Conservation (phyloP, 2,113 vertebrate species). For the Caloenas nicobarica region DNA sequence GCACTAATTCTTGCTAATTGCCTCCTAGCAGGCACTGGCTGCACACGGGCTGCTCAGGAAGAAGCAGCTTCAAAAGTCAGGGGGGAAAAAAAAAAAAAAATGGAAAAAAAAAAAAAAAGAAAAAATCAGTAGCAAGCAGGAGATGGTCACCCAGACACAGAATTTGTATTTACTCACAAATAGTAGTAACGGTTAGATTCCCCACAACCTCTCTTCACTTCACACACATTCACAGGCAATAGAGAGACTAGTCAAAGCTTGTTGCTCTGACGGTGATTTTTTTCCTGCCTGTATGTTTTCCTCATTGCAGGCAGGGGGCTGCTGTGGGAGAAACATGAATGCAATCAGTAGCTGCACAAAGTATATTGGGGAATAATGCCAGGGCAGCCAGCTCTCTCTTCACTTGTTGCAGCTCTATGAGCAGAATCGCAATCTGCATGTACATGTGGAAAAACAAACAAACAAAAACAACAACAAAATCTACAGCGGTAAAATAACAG, state of each 20-base stretch:
- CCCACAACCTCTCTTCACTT: neutral
- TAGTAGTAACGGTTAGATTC: neutral
- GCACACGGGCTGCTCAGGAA: neutral
- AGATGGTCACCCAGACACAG: neutral
- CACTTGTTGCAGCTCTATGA: slow-evolving; percentile 5
- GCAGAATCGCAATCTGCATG: neutral
- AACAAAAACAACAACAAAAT: neutral
- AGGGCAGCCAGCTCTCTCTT: neutral
- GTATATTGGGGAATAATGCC: neutral
- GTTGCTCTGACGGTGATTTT: neutral
- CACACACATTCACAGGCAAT: neutral
- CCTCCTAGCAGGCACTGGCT: neutral
- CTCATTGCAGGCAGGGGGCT: neutral
- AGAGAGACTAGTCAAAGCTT: neutral
- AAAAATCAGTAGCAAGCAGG: neutral
- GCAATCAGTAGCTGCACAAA: neutral
- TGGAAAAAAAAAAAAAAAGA: too few relatives aligned
- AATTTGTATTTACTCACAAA: neutral
- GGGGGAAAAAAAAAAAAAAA: too few relatives aligned
- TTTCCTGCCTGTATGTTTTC: neutral
- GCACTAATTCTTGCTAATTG: slow-evolving; percentile 23
- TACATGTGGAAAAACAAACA: fast-evolving
- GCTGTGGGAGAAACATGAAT: neutral
- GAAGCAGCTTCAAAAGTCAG: neutral
- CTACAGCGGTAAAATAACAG: neutral